A percentile compares a stretch with the other conserved stretches of the same genome.
Evolutionary conservation across 1,140 invertebrate genomes (phyloP).

Genomic region (Aradophagus sp.): DNA sequence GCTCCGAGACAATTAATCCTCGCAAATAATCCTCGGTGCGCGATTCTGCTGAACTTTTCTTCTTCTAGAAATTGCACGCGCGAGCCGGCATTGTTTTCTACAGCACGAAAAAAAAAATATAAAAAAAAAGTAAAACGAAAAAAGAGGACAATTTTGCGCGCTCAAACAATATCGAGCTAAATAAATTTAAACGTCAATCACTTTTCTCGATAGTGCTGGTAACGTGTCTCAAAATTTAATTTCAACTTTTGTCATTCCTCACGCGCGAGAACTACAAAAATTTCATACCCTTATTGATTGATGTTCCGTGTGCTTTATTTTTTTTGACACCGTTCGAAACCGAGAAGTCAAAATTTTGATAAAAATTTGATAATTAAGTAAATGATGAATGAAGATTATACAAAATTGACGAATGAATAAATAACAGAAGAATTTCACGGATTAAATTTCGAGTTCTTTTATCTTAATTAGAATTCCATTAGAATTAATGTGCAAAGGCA

Average conservation of each 20-base stretch:
- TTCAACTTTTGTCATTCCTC: constrained; percentile 21
- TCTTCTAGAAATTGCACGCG: constrained; percentile 10
- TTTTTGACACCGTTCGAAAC: too few relatives aligned
- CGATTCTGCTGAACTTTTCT: constrained; percentile 2
- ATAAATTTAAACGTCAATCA: constrained; percentile 32
- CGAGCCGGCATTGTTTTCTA: not conserved
- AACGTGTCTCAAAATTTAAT: constrained; percentile 14
- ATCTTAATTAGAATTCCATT: too few relatives aligned
- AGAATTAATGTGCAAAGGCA: too few relatives aligned
- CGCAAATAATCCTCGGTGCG: not conserved
- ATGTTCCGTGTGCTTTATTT: constrained; percentile 2
- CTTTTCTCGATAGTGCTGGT: not conserved
- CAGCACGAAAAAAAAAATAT: not conserved
- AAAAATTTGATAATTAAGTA: too few relatives aligned
- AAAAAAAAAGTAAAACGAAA: too few relatives aligned
- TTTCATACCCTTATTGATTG: constrained; percentile 9
- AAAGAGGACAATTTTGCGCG: too few relatives aligned
- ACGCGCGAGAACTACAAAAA: constrained; percentile 6
- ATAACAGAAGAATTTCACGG: too few relatives aligned
- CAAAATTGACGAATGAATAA: too few relatives aligned
- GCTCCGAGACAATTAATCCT: constrained; percentile 21
- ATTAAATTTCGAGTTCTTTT: too few relatives aligned
- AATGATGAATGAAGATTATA: too few relatives aligned
- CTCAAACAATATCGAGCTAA: constrained; percentile 5
- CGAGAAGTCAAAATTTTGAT: too few relatives aligned